phyloP scores from a whole-genome alignment of 2,113 vertebrate genomes.

The Lathamus discolor region DNA sequence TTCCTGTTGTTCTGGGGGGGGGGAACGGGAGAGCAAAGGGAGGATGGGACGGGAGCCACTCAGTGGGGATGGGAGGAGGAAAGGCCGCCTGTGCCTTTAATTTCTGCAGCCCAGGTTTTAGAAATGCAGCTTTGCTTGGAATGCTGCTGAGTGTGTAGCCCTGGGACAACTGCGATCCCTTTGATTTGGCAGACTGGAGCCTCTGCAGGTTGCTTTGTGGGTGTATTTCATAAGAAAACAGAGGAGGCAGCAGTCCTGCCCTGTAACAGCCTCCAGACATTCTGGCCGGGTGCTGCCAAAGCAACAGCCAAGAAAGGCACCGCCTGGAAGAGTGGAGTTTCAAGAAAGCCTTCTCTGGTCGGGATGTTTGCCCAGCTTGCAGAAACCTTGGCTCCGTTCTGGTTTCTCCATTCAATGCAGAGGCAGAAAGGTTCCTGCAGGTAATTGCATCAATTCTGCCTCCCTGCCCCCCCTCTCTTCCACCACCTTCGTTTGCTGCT shows the following conservation, averaged over 20 bases:
- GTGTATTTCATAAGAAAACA: slow-evolving; percentile 63
- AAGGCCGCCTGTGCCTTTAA: slow-evolving; percentile 21
- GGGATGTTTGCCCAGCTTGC: slow-evolving; percentile 50
- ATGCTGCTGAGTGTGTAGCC: slow-evolving; percentile 66
- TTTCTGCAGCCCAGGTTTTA: slow-evolving; percentile 29
- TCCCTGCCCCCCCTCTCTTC: background rate
- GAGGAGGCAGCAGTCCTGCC: slow-evolving; percentile 67
- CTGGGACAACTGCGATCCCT: slow-evolving; percentile 53
- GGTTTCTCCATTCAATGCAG: background rate
- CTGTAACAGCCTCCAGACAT: slow-evolving; percentile 65
- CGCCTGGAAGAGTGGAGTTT: slow-evolving; percentile 51
- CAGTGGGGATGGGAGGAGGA: background rate
- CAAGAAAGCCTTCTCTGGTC: slow-evolving; percentile 34
- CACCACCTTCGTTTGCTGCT: background rate
- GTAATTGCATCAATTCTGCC: background rate
- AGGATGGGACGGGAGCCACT: background rate
- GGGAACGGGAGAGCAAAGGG: background rate
- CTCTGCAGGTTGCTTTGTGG: slow-evolving; percentile 47
- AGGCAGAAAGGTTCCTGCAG: slow-evolving; percentile 43
- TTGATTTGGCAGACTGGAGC: slow-evolving; percentile 65
- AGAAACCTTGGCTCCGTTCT: slow-evolving; percentile 29
- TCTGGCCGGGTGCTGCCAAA: slow-evolving; percentile 46
- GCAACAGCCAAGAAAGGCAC: slow-evolving; percentile 60
- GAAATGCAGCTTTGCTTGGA: slow-evolving; percentile 41
- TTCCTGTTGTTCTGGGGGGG: background rate